Conservation (phyloP, 2,888 invertebrate genomes). For the Camponotus fellah region DNA sequence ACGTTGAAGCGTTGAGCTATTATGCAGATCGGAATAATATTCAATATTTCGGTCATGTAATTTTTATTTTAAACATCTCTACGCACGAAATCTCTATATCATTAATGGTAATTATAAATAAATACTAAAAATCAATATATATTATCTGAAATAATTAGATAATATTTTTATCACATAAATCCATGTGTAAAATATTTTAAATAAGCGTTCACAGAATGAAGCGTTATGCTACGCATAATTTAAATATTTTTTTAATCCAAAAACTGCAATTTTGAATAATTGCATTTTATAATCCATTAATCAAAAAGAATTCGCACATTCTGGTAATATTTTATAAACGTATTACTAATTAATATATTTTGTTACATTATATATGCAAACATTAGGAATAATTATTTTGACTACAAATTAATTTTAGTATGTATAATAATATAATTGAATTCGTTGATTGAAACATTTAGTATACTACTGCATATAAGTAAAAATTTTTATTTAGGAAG, state of each 20-base stretch:
- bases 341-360: not conserved
- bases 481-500: not conserved
- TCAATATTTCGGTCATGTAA: not conserved
- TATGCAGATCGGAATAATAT: not conserved
- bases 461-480: not conserved
- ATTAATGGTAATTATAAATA: slow-evolving; percentile 12
- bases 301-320: not conserved
- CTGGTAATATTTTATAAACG: not conserved
- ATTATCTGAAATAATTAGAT: not conserved
- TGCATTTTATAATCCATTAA: not conserved
- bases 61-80: not conserved
- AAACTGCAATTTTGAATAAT: not conserved
- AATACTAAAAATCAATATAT: not conserved
- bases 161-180: not conserved
- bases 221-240: not conserved
- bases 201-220: not conserved
- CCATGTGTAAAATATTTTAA: not conserved
- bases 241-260: not conserved
- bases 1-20: not conserved
- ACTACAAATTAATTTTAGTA: not conserved
- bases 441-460: not conserved
- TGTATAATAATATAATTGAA: not conserved
- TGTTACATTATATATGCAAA: not conserved
- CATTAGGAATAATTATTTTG: not conserved
- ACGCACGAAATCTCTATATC: not conserved